Conservation (phyloP, 2,113 vertebrate species). For the Cinclus mexicanus region DNA sequence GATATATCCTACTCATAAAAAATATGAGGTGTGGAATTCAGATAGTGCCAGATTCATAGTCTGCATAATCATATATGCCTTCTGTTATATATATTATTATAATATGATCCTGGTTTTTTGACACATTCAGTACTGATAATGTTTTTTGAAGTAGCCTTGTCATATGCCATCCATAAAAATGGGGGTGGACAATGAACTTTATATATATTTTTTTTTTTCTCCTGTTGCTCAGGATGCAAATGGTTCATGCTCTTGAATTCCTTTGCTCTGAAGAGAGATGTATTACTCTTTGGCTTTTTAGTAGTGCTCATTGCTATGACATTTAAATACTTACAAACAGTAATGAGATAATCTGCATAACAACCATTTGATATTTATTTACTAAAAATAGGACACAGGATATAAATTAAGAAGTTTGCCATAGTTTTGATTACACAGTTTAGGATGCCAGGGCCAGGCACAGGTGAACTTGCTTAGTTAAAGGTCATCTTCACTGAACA, state of each 20-base stretch:
- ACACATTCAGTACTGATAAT: background rate
- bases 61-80: background rate
- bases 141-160: background rate
- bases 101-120: background rate
- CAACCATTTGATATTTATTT: background rate
- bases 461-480: background rate
- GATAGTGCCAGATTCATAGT: background rate
- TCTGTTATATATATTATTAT: background rate
- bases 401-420: background rate
- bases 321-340: background rate
- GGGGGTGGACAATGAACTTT: background rate
- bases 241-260: background rate
- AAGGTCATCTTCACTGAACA: background rate
- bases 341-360: background rate
- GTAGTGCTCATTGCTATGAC: background rate
- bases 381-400: background rate
- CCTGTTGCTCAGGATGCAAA: background rate
- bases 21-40: background rate
- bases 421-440: background rate
- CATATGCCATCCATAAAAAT: background rate
- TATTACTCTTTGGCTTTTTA: background rate
- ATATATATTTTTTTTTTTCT: background rate
- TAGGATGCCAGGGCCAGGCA: background rate
- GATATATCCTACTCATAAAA: background rate
- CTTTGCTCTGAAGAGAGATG: background rate